Conservation (phyloP, 2,888 invertebrate species). For the Catocala fraxini region DNA sequence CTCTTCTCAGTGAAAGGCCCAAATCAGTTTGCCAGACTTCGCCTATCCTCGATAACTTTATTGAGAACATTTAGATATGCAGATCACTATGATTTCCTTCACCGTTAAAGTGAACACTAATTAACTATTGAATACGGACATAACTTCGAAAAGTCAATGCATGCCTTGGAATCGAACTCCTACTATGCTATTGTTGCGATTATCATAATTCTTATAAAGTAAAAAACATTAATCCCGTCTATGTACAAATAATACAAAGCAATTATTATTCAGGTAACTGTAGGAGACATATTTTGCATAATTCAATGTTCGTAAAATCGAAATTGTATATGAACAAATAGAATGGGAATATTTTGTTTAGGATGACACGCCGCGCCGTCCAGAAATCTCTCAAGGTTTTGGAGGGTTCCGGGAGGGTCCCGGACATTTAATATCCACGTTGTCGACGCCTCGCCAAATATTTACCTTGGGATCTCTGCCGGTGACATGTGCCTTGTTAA, state of each 20-base stretch:
- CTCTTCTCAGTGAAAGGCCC: too few species aligned
- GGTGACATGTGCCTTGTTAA: conserved; percentile 54
- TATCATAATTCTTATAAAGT: too few species aligned
- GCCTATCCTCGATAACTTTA: too few species aligned
- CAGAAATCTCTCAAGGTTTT: conserved; percentile 66
- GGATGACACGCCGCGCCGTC: conserved; percentile 30
- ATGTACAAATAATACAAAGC: not conserved
- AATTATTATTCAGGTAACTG: conserved; percentile 1
- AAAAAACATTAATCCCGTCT: too few species aligned
- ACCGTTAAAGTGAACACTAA: too few species aligned
- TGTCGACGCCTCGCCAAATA: conserved; percentile 70
- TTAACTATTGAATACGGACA: too few species aligned
- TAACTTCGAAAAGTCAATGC: too few species aligned
- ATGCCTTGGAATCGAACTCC: too few species aligned
- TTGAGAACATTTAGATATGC: too few species aligned
- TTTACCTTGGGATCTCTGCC: conserved; percentile 65
- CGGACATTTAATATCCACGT: conserved; percentile 51
- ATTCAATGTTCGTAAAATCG: conserved; percentile 44
- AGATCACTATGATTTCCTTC: too few species aligned
- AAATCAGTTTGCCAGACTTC: too few species aligned
- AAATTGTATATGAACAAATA: conserved; percentile 62
- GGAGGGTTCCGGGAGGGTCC: conserved; percentile 39
- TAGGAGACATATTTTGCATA: conserved; percentile 4
- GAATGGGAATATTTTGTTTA: conserved; percentile 60
- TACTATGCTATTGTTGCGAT: too few species aligned